These are phyloP conservation scores for Epinotia bilunana DNA, from an alignment of 2,888 invertebrate genomes.

Conservation along the genomic window DNA sequence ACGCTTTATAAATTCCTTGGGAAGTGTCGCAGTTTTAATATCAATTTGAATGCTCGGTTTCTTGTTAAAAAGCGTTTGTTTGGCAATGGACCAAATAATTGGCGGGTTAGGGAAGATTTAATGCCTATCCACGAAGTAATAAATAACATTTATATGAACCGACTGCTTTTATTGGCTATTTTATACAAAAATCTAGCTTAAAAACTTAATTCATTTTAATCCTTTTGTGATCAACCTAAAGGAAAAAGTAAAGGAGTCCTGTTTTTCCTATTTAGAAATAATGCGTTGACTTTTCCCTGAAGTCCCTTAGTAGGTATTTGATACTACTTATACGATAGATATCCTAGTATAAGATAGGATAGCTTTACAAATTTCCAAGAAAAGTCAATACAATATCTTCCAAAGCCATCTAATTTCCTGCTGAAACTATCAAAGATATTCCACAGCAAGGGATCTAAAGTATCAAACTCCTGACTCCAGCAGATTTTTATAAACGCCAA, in stretches of 20 bases:
- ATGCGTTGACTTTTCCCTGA: too few relatives aligned
- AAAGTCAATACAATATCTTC: not conserved
- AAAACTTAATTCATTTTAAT: too few relatives aligned
- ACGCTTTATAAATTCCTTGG: slow-evolving; percentile 1
- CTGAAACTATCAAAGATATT: slow-evolving; percentile 28
- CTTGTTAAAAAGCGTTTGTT: slow-evolving; percentile 3
- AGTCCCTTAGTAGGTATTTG: too few relatives aligned
- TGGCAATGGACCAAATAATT: slow-evolving; percentile 1
- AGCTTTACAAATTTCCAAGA: not conserved
- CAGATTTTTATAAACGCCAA: slow-evolving; percentile 65
- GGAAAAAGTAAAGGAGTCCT: not conserved
- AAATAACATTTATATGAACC: too few relatives aligned
- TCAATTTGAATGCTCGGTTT: slow-evolving; percentile 10
- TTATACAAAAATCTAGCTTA: too few relatives aligned
- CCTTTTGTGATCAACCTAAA: not conserved
- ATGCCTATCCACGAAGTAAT: too few relatives aligned
- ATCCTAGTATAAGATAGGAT: slow-evolving; percentile 4
- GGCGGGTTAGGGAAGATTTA: not conserved
- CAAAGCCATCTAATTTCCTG: slow-evolving; percentile 25
- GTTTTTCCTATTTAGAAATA: not conserved
- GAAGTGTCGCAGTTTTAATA: slow-evolving; percentile 9
- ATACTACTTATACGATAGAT: not conserved
- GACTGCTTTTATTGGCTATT: too few relatives aligned
- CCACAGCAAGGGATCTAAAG: slow-evolving; percentile 13
- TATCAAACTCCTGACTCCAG: slow-evolving; percentile 30